Evolutionary conservation across 2,888 invertebrate genomes (phyloP).

Genomic region (Eurois occulta): DNA sequence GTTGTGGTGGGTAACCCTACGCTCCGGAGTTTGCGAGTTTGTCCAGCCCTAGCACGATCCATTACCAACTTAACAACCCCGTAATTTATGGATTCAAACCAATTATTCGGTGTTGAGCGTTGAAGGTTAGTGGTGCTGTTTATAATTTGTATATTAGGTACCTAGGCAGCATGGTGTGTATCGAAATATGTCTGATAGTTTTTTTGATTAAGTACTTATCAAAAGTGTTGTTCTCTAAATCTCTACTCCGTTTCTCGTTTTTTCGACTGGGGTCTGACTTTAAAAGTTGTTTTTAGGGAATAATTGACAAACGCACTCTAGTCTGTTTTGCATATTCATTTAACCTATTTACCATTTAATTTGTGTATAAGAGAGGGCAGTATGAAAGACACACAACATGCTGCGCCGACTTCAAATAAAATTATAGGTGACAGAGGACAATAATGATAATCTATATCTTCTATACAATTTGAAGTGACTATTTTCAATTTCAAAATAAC

Average conservation of each 20-base stretch:
- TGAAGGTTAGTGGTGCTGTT: not conserved
- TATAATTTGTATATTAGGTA: not conserved
- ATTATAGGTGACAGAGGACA: not conserved
- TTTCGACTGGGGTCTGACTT: not conserved
- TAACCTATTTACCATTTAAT: not conserved
- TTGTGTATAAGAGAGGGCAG: not conserved
- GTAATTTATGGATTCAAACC: slow-evolving; percentile 60
- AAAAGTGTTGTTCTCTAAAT: not conserved
- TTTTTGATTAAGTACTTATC: not conserved
- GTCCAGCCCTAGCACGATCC: slow-evolving; percentile 40
- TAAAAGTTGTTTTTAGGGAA: slow-evolving; percentile 4
- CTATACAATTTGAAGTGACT: too few species aligned
- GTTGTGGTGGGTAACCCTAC: slow-evolving; percentile 55
- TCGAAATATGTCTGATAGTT: not conserved
- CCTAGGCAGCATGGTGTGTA: not conserved
- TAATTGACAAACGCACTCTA: too few species aligned
- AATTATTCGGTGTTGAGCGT: slow-evolving; percentile 44
- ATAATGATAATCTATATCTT: too few species aligned
- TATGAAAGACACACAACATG: not conserved
- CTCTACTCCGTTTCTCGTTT: not conserved
- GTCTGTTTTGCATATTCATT: not conserved
- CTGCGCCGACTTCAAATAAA: not conserved
- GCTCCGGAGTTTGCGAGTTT: slow-evolving; percentile 8
- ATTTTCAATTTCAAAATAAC: too few species aligned
- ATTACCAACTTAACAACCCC: slow-evolving; percentile 60